Base-by-base conservation (phyloP, 2,797 vertebrate genomes). In the Orestias chungarensis region DNA sequence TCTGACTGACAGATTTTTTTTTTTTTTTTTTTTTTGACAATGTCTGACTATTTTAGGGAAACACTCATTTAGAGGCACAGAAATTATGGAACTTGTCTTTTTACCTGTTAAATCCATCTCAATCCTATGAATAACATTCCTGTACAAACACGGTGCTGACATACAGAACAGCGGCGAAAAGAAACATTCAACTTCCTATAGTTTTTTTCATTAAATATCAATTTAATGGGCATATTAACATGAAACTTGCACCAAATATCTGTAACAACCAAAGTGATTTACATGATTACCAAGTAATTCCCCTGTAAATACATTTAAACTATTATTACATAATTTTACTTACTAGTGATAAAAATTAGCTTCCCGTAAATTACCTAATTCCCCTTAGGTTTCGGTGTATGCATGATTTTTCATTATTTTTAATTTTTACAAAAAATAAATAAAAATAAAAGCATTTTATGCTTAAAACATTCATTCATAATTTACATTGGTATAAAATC, bases 61-160 rank as follows among this genome's bases (percentile, higher is more conserved):
- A 89, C 83, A 80, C 73, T 86, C 71, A 69, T 86, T 91, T 84
- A 76, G 75, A n/a, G 33, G 70, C 70, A 71, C 76, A 77, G 27
- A 83, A 87, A 90, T 82, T 84, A 5, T 71, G 78, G 67, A 12
- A 72, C 77, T 87, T 79, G 81, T 87, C 68, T 59, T 73, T 80
- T 84, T 64, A 83, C 85, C 66, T 85, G 76, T 84, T 83, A 89
- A 87, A 87, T 89, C 78, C 81, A 65, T 81, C 77, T 74, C 59
- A 61, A 23, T 5, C 35, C 27, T 47, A 43, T 66, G 43, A 49
- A 15, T 40, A 40, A 40, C 35, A 62, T 71, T 62, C 76, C 80
- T n/a, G 23, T 10, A 14, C 11, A 62, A 62, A 40, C 35, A 62
- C 35, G 38, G 31, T 5, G 33, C 57, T 38, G 23, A 40, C 59